phyloP scores from a whole-genome alignment of 1,140 invertebrate genomes.

The Bombus impatiens region DNA sequence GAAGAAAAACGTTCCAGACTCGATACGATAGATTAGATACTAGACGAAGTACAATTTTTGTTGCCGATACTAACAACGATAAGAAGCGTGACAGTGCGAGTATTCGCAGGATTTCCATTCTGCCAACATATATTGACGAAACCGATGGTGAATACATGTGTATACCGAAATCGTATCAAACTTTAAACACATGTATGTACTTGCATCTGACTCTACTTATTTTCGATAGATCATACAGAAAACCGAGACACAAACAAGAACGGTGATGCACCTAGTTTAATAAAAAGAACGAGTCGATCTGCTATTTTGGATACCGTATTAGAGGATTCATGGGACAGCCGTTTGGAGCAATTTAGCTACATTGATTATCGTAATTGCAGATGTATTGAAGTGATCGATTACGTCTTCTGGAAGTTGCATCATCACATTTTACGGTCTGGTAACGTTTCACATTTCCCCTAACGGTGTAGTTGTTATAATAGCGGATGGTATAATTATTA shows the following conservation, averaged over 20 bases:
- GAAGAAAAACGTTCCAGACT: not conserved
- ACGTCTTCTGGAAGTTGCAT: slow-evolving; percentile 54
- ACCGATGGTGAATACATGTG: not conserved
- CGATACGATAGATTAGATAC: not conserved
- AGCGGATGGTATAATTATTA: not conserved
- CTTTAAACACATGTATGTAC: no score
- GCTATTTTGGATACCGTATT: not conserved
- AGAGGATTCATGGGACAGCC: not conserved
- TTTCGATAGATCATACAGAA: not conserved
- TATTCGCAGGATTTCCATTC: slow-evolving; percentile 31
- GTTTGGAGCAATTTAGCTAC: slow-evolving; percentile 43
- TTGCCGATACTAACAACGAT: rapidly evolving
- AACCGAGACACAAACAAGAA: not conserved
- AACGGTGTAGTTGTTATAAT: not conserved
- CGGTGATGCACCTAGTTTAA: rapidly evolving
- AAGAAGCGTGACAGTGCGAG: not conserved
- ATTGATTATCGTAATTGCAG: slow-evolving; percentile 69
- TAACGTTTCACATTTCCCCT: slow-evolving; percentile 7
- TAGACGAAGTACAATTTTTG: not conserved
- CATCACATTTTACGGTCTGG: slow-evolving; percentile 49
- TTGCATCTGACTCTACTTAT: not conserved
- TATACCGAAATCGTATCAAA: not conserved
- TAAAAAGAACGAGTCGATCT: not conserved
- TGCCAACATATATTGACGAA: slow-evolving; percentile 7
- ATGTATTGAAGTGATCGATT: slow-evolving; percentile 50